These are phyloP conservation scores for Apistogramma diplotaenia DNA, from an alignment of 2,113 vertebrate genomes.

Conservation along the genomic window DNA sequence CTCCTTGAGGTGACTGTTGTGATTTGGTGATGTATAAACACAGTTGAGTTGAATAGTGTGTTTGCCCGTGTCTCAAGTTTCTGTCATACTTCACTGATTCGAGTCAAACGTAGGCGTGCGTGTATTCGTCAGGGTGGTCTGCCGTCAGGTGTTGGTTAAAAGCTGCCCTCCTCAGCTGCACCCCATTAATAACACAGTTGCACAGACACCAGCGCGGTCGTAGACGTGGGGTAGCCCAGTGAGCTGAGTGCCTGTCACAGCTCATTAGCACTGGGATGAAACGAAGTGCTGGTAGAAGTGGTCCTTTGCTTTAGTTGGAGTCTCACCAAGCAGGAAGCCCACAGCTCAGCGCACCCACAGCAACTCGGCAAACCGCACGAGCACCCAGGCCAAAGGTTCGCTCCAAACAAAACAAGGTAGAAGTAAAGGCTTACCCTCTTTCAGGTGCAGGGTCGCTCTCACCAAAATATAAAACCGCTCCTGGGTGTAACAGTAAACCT, in stretches of 20 bases:
- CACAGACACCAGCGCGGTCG: background rate
- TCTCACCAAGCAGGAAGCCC: slow-evolving; percentile 50
- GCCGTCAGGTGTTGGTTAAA: slow-evolving; percentile 36
- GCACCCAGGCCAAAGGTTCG: background rate
- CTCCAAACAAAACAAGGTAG: slow-evolving; percentile 34
- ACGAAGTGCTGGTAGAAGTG: slow-evolving; percentile 53
- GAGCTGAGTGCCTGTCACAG: slow-evolving; percentile 61
- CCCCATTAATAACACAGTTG: slow-evolving; percentile 28
- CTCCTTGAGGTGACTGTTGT: too few species aligned
- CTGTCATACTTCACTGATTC: background rate
- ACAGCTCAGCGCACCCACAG: slow-evolving; percentile 22
- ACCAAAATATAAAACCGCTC: background rate
- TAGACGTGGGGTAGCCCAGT: slow-evolving; percentile 49
- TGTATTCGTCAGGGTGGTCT: slow-evolving; percentile 35
- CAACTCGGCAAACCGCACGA: slow-evolving; percentile 29
- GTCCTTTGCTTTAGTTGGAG: slow-evolving; percentile 62
- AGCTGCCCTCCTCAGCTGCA: slow-evolving; percentile 16
- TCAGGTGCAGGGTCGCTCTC: slow-evolving; percentile 7
- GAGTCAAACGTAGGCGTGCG: background rate
- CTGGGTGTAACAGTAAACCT: background rate
- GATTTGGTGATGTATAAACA: too few species aligned
- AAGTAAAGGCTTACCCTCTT: background rate
- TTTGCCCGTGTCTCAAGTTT: background rate
- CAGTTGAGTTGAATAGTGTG: too few species aligned
- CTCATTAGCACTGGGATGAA: slow-evolving; percentile 59